Base-by-base conservation (phyloP, 2,113 vertebrate species). In the Macrotus californicus region DNA sequence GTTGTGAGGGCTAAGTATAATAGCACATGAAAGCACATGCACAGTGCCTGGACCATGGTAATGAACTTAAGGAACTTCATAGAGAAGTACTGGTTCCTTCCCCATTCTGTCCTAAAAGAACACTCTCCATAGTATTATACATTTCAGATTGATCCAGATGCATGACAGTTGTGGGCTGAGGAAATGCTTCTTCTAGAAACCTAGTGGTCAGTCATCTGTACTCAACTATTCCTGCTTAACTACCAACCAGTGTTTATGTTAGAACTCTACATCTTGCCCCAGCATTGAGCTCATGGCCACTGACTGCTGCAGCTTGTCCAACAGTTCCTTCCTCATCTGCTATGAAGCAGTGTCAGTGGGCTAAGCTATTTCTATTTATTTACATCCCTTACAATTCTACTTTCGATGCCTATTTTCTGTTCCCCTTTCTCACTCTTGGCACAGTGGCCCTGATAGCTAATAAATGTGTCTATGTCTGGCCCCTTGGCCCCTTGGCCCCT, bases 401-500 rank as follows among this genome's bases (percentile, higher is more conserved):
- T 96, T 96, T 97, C 89, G 79, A 1, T 95, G 96, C 48, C 87
- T 95, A 13, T 56, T 92, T 18, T 54, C 13, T 7, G 75, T 96
- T 96, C 69, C 79, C 5, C 67, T 82, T 96, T 76, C 21, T 21
- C 4, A 29, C n/a, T 73, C 86, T 81, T 72, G 77, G 69, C 39
- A 66, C 26, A 67, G 34, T 79, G 50, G 26, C 59, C 36, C 70
- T 61, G 13, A 29, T 93, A 36, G 86, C 22, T 94, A 64, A 13
- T 96, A 82, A 86, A 67, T 54, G 43, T 66, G 54, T 14, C 64
- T 89, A 21, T 87, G 10, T 43, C 70, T 64, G 67, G 36, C 3
- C 21, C n/a, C 59, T 29, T 64, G 67, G 36, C 3, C 21, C n/a
- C 59, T 29, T 64, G 61, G 29, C 29, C 61, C 61, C 9, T 82